phyloP scores from a whole-genome alignment of 2,888 invertebrate genomes.

The Hoplodrina blanda region DNA sequence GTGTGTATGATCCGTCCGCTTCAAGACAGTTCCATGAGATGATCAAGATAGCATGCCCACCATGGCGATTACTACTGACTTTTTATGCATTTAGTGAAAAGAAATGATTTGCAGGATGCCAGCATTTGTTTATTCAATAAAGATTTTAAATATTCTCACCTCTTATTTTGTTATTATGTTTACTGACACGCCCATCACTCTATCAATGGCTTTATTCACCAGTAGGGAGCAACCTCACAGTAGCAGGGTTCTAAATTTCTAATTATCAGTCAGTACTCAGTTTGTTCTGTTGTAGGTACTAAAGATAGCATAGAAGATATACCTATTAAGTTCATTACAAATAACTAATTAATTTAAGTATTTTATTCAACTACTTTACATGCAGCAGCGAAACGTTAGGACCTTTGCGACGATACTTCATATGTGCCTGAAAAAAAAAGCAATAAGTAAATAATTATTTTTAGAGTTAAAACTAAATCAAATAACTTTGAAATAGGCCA shows the following conservation, averaged over 20 bases:
- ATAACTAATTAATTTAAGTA: not conserved
- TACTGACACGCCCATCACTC: not conserved
- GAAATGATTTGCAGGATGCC: no score
- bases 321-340: not conserved
- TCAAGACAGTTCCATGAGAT: not conserved
- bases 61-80: no score
- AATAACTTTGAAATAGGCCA: not conserved
- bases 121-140: no score
- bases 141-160: no score
- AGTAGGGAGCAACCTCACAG: not conserved
- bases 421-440: conserved; percentile 91
- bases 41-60: no score
- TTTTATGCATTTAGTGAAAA: no score
- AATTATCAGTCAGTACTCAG: not conserved
- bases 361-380: conserved; percentile 37
- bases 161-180: no score
- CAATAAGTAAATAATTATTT: not conserved
- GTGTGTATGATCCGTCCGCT: no score
- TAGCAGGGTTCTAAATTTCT: not conserved
- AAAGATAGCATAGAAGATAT: not conserved
- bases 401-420: conserved; percentile 92
- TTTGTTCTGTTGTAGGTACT: not conserved
- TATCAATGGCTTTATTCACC: no score
- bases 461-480: not conserved
- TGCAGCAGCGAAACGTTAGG: conserved; percentile 77